Percentiles rank a stretch among this genome's conserved stretches.
Conservation (phyloP, 2,113 vertebrate genomes). For the Trogon melanurus region DNA sequence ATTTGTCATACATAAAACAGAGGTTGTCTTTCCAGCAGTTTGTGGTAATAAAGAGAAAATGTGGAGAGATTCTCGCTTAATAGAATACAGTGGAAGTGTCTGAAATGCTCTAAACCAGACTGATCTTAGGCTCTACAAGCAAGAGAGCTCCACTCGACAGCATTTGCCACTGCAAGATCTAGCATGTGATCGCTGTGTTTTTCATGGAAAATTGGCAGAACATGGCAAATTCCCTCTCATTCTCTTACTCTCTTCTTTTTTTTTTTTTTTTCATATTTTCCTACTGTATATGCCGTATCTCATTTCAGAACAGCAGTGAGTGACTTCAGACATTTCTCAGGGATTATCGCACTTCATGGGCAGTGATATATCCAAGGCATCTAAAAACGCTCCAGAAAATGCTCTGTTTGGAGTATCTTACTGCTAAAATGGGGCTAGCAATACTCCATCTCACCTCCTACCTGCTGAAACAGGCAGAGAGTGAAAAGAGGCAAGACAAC, state of each 20-base stretch:
- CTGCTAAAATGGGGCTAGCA: constrained; percentile 32
- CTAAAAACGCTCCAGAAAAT: constrained; percentile 31
- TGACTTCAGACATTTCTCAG: constrained; percentile 55
- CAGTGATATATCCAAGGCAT: not conserved
- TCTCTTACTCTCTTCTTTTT: not conserved
- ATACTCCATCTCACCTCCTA: not conserved
- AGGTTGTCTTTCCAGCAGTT: not conserved
- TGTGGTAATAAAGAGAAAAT: not conserved
- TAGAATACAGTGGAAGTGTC: not conserved
- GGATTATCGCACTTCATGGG: not conserved
- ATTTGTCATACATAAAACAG: not conserved
- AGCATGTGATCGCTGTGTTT: not conserved
- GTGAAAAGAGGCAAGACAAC: not conserved
- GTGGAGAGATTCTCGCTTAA: not conserved
- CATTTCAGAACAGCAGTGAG: constrained; percentile 34
- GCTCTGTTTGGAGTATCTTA: not conserved
- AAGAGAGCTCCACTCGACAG: not conserved
- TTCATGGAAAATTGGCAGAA: constrained; percentile 8
- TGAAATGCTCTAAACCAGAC: not conserved
- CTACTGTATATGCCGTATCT: not conserved
- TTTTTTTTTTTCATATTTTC: not conserved
- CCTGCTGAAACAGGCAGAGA: not conserved
- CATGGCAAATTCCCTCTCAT: not conserved
- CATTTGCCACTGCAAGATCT: not conserved
- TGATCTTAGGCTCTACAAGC: not conserved